phyloP scores from a whole-genome alignment of 2,888 invertebrate genomes.

The Eledone cirrhosa region DNA sequence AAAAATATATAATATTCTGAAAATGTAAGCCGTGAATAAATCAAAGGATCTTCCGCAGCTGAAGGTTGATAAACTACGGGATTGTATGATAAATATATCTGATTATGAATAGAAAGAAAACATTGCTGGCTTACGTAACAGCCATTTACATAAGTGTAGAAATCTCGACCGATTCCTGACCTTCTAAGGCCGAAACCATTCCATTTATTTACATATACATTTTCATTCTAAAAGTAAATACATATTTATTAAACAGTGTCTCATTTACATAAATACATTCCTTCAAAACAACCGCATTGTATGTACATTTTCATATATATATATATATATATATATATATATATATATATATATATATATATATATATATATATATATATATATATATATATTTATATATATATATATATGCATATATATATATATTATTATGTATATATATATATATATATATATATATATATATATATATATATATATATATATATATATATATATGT shows the following conservation, averaged over 20 bases:
- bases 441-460: neutral
- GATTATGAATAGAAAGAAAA: too few species aligned
- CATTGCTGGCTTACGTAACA: too few species aligned
- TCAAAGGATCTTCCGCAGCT: too few species aligned
- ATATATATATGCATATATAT: neutral
- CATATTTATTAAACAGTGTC: neutral
- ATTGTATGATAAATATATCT: too few species aligned
- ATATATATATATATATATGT: neutral
- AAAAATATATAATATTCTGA: too few species aligned
- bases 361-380: neutral
- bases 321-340: conserved; percentile 1
- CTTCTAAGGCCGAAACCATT: neutral
- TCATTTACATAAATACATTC: neutral
- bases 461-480: neutral
- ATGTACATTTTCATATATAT: neutral
- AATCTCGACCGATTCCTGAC: too few species aligned
- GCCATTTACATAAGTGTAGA: too few species aligned
- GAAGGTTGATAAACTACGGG: too few species aligned
- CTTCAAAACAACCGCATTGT: neutral
- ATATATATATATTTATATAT: neutral
- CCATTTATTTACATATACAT: neutral
- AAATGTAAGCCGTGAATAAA: too few species aligned
- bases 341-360: neutral
- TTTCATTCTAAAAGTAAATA: neutral
- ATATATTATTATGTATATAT: neutral